Evolutionary conservation across 1,140 invertebrate genomes (phyloP).

Genomic region (Zaprionus vittiger): DNA sequence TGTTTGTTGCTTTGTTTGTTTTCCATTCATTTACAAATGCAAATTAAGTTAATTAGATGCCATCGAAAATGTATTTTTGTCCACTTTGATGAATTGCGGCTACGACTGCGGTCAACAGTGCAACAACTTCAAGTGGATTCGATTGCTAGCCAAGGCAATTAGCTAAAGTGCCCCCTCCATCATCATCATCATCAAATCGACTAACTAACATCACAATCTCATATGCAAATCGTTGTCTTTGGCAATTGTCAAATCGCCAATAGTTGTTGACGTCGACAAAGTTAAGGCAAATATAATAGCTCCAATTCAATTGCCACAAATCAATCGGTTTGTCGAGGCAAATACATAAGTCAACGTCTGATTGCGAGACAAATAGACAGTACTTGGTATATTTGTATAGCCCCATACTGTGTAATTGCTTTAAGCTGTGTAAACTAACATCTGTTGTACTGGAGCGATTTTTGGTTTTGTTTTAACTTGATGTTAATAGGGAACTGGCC

Average conservation of each 20-base stretch:
- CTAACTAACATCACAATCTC: background rate
- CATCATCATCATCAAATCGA: background rate
- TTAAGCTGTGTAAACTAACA: background rate
- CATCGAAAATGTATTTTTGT: conserved; percentile 26
- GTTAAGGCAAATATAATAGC: background rate
- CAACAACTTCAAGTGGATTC: conserved; percentile 50
- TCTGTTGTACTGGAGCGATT: background rate
- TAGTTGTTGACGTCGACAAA: background rate
- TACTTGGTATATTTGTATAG: background rate
- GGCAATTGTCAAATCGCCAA: background rate
- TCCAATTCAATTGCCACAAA: background rate
- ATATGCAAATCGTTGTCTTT: conserved; percentile 6
- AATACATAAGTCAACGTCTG: background rate
- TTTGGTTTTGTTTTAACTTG: background rate
- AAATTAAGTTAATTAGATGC: conserved; percentile 58
- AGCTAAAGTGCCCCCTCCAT: conserved; percentile 10
- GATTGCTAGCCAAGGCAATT: background rate
- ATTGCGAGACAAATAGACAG: background rate
- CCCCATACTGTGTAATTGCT: background rate
- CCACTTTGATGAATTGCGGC: conserved; percentile 20
- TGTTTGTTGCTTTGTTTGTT: background rate
- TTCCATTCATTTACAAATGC: conserved; percentile 34
- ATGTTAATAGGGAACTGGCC: too few species aligned
- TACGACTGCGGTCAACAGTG: background rate
- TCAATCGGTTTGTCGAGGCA: background rate